Evolutionary conservation across 2,888 invertebrate genomes (phyloP), one percentile per base, ranked within the genome.

Genomic region (Chelonus formosanus): DNA sequence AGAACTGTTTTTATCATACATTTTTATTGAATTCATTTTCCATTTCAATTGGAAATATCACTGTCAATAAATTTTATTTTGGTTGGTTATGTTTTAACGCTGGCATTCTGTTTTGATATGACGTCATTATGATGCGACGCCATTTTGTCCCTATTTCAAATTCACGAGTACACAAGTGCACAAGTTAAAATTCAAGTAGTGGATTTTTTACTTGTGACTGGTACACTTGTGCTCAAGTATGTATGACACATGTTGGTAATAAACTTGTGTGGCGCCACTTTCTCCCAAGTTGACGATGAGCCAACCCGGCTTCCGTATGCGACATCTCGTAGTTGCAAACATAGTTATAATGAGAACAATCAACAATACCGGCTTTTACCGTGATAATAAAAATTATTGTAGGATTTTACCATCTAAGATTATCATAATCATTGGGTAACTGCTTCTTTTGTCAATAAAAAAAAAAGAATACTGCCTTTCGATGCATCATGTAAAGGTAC

Each of bases 221-320:
- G 5, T 7, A 34, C 7, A 54, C 34, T 54, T 8, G 32, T 34
- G 8, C 35, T n/a, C 35, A 35, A 54, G 34, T n/a, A 34, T 1
- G 47, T 8, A 47, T 3, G 2, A 47, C 3, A 47, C 47, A 47
- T 47, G 47, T 47, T 7, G 10, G 10, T 4, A 47, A 47, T 47
- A n/a, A n/a, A 34, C 5, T 35, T 34, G 6, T 34, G 34, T 34
- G 35, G 47, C 47, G 47, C 47, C 47, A 7, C 8, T 47, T 47
- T 47, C 5, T 47, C 8, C 3, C n/a, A 47, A 47, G 47, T 47
- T 8, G 3, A 8, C 8, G 8, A 10, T 47, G 47, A 47, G 47
- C 47, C 47, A 47, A 47, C 47, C 47, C 2, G 47, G 47, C 47
- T 47, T 47, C 47, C 7, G 47, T 47, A 47, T n/a, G n/a, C n/a